These are phyloP conservation scores for Etia nguti DNA, from an alignment of 2,113 vertebrate species.

Conservation along the genomic window DNA sequence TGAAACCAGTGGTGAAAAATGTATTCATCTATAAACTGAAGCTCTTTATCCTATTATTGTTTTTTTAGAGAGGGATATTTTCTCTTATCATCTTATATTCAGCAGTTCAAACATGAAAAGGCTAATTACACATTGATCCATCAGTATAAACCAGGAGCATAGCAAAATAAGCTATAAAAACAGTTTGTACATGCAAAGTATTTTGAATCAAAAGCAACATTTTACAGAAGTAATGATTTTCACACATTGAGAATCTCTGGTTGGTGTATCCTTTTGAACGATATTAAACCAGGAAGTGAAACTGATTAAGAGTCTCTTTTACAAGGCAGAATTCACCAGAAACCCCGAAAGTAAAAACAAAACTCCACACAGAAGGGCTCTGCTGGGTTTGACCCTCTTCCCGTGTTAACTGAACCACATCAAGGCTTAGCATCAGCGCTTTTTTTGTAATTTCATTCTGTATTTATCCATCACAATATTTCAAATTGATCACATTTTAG, in stretches of 20 bases:
- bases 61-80: background rate
- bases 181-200: background rate
- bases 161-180: background rate
- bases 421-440: background rate
- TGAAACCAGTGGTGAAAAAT: background rate
- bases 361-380: background rate
- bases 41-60: background rate
- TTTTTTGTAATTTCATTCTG: background rate
- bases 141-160: background rate
- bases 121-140: background rate
- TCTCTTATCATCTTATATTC: background rate
- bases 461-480: background rate
- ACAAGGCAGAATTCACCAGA: background rate
- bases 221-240: background rate
- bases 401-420: background rate
- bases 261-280: accelerated
- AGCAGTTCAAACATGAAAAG: background rate
- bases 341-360: accelerated
- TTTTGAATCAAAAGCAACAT: background rate
- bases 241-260: background rate
- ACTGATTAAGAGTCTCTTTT: background rate
- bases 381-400: accelerated
- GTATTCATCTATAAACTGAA: background rate
- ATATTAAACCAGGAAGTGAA: background rate
- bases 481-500: background rate